A percentile compares a stretch with the other conserved stretches of the same genome.
Evolutionary conservation across 2,797 vertebrate species (phyloP).

Genomic region (Cyprinodon diabolis): DNA sequence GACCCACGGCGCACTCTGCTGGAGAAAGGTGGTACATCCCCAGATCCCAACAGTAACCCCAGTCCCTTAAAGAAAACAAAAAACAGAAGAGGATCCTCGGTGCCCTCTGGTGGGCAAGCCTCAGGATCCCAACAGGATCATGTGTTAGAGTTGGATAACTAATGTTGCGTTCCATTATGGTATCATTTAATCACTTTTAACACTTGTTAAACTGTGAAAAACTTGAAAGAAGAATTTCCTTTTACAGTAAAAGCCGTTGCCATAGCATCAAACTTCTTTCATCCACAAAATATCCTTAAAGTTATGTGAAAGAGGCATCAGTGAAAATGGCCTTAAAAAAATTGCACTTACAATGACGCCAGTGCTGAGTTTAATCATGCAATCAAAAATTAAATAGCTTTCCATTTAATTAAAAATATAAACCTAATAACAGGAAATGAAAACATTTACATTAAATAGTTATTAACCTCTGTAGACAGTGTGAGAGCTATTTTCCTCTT

Average conservation of each 20-base stretch:
- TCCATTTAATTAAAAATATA: conserved; percentile 30
- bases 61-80: no score
- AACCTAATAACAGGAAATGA: conserved; percentile 54
- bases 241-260: not conserved
- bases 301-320: not conserved
- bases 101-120: no score
- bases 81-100: no score
- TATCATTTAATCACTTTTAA: not conserved
- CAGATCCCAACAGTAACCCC: no score
- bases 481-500: conserved; percentile 27
- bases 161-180: not conserved
- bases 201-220: not conserved
- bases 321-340: conserved; percentile 14
- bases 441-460: conserved; percentile 51
- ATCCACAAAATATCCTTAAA: not conserved
- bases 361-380: conserved; percentile 35
- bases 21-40: no score
- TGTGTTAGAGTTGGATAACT: not conserved
- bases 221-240: no score
- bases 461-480: conserved; percentile 34
- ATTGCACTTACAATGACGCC: conserved; percentile 3
- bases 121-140: no score
- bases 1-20: no score
- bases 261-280: not conserved
- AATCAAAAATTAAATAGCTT: conserved; percentile 35